phyloP scores from a whole-genome alignment of 2,888 invertebrate genomes.

The Drosophila nigricruria region DNA sequence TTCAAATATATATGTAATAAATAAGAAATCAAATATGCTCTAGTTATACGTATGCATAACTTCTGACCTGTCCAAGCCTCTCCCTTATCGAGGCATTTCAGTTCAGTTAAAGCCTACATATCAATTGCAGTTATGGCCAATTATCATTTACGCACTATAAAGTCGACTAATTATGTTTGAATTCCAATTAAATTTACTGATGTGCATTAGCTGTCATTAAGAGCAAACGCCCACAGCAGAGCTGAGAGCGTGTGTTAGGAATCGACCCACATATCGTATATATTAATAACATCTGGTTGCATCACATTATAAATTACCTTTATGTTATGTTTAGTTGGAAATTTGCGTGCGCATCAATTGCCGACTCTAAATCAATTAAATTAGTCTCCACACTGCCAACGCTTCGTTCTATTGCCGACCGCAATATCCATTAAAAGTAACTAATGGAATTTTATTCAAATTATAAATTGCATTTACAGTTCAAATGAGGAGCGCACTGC shows the following conservation, averaged over 20 bases:
- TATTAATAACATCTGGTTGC: slow-evolving; percentile 40
- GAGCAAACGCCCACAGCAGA: slow-evolving; percentile 38
- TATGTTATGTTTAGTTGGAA: slow-evolving; percentile 11
- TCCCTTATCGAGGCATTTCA: background rate
- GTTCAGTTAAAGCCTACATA: background rate
- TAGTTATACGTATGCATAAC: too few relatives aligned
- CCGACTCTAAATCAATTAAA: slow-evolving; percentile 69
- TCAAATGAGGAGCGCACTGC: slow-evolving; percentile 18
- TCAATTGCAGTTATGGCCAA: background rate
- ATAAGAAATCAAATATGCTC: too few relatives aligned
- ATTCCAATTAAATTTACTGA: slow-evolving; percentile 46
- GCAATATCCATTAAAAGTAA: slow-evolving; percentile 68
- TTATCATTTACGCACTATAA: slow-evolving; percentile 2
- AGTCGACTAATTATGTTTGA: slow-evolving; percentile 48
- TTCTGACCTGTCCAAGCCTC: background rate
- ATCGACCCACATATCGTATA: slow-evolving; percentile 21
- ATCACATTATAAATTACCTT: slow-evolving; percentile 39
- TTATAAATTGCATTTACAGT: slow-evolving; percentile 66
- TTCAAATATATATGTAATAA: too few relatives aligned
- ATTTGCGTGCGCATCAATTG: slow-evolving; percentile 24
- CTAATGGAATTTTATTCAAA: slow-evolving; percentile 75
- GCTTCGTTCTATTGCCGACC: slow-evolving; percentile 29
- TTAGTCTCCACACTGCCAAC: background rate
- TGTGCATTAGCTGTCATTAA: slow-evolving; percentile 35
- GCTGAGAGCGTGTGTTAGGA: background rate